Conservation (phyloP, 92 coral and sea anemone species). For the Paramuricea clavata region DNA sequence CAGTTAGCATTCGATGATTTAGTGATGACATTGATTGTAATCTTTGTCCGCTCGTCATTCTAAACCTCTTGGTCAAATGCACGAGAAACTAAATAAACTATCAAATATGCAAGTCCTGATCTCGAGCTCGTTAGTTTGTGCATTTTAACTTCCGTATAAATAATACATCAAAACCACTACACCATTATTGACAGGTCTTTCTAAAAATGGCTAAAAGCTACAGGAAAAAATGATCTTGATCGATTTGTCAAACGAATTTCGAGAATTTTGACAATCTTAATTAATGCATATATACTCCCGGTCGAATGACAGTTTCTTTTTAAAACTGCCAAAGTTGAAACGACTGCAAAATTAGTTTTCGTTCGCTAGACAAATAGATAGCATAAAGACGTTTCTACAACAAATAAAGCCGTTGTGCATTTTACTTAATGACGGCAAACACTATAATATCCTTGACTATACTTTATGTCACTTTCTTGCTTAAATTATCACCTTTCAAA, state of each 20-base stretch:
- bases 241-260: background rate
- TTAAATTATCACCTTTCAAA: background rate
- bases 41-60: background rate
- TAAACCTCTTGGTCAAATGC: background rate
- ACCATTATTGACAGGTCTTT: background rate
- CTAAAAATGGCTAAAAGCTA: background rate
- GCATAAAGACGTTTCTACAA: constrained; percentile 7
- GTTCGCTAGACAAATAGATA: constrained; percentile 12
- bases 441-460: background rate
- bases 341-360: constrained; percentile 1
- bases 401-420: constrained; percentile 21
- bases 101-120: background rate
- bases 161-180: background rate
- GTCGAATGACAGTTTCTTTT: background rate
- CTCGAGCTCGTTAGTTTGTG: background rate
- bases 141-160: background rate
- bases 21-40: background rate
- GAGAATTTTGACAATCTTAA: background rate
- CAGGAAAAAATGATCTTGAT: background rate
- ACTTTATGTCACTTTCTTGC: background rate
- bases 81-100: background rate
- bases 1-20: background rate
- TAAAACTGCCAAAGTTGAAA: background rate
- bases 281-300: background rate
- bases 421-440: background rate